Evolutionary conservation across 2,797 vertebrate species (phyloP).

Genomic region (Paguma larvata): DNA sequence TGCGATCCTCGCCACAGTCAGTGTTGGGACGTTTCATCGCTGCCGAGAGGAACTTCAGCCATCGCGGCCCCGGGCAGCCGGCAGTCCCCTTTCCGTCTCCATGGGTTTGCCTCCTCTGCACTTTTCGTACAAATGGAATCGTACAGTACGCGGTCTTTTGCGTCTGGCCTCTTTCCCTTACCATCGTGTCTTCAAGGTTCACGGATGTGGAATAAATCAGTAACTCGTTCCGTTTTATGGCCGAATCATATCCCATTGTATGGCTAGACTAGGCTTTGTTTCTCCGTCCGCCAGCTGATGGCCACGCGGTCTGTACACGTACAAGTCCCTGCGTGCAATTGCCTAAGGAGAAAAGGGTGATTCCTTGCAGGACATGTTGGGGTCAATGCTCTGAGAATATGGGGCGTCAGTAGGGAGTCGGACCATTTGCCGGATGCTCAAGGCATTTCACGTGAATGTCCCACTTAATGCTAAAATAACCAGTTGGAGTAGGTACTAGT

Average conservation of each 20-base stretch:
- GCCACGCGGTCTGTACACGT: fast-evolving
- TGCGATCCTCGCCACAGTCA: neutral
- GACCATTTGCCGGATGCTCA: neutral
- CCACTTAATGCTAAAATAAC: neutral
- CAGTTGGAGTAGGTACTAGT: no score
- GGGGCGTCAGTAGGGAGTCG: neutral
- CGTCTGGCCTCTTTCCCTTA: neutral
- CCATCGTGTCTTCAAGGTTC: neutral
- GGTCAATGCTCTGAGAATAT: neutral
- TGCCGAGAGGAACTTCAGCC: neutral
- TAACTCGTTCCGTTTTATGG: neutral
- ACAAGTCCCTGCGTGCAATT: neutral
- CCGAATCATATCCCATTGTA: neutral
- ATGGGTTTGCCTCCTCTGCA: neutral
- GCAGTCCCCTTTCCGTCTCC: neutral
- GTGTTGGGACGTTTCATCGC: neutral
- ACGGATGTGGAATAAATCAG: no score
- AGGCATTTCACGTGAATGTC: neutral
- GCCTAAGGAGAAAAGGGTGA: neutral
- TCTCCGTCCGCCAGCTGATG: neutral
- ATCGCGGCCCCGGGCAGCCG: neutral
- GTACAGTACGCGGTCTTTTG: fast-evolving
- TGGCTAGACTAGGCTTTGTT: neutral
- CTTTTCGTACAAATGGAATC: neutral
- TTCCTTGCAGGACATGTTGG: neutral